Evolutionary conservation across 2,888 invertebrate species (phyloP), one percentile per base, ranked within the genome.

Genomic region (Amphipoea oculea): DNA sequence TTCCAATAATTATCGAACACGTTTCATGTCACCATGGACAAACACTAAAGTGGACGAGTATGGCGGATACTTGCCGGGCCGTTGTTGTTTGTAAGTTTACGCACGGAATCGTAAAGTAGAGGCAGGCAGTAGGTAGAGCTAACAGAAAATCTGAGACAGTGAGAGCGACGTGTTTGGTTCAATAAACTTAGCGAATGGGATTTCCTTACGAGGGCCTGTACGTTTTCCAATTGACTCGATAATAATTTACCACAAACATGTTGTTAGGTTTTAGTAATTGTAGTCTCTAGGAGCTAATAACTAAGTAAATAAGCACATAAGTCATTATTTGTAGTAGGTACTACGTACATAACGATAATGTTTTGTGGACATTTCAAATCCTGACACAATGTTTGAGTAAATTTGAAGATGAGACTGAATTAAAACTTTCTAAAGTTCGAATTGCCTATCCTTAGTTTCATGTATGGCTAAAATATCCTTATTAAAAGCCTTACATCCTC

Each of bases 1-100:
- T 97, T 97, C 96, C 95, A 96, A 97, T 97, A 97, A 97, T 96
- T 96, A 97, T 97, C 96, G 97, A 94, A 95, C 97, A 97, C 96
- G 96, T 96, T 96, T 96, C 96, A 94, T 96, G 96, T 96, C 96
- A 95, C 96, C 94, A 95, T 95, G 95, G 95, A 95, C 95, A 96
- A 96, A 97, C 92, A 96, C 92, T 93, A 95, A 95, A 94, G 95
- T 94, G 93, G 94, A 94, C 93, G 93, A 94, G 94, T 93, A 91
- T 95, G 93, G 94, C 94, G 94, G 95, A 95, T 94, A 95, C 93
- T 90, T 91, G 91, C 90, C 89, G 91, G 89, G 90, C 88, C 89
- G 89, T 92, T 95, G 89, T 92, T 95, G 95, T 96, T 95, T 96
- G 95, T 94, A 92, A 94, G 95, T 96, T 95, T 95, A 95, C 95